phyloP scores from a whole-genome alignment of 2,888 invertebrate genomes.

The Oxytorus armatus region DNA sequence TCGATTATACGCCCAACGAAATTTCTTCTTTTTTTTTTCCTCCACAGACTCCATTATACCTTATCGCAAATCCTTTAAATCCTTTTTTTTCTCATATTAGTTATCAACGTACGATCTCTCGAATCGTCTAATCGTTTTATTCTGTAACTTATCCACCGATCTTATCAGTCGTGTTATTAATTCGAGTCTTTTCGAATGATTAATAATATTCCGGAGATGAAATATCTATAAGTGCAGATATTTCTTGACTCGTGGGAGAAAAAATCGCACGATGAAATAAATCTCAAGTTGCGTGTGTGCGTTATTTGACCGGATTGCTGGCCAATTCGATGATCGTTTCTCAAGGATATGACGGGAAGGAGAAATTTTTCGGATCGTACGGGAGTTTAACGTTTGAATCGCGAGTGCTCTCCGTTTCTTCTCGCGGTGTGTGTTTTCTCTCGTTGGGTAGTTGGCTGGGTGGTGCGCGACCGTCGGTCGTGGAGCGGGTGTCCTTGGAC shows the following conservation, averaged over 20 bases:
- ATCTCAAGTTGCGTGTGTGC: not conserved
- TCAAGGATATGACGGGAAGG: not conserved
- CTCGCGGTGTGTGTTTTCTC: conserved; percentile 34
- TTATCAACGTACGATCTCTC: conserved; percentile 35
- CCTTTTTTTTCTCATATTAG: conserved; percentile 11
- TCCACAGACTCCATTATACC: conserved; percentile 15
- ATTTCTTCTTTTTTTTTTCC: not conserved
- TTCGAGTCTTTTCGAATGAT: conserved; percentile 23
- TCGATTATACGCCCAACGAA: conserved; percentile 3
- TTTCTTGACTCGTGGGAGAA: conserved; percentile 1
- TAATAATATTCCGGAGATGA: conserved; percentile 23
- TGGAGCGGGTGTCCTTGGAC: conserved; percentile 83
- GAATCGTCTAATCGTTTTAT: not conserved
- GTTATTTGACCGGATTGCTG: conserved; percentile 15
- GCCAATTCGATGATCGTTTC: conserved; percentile 23
- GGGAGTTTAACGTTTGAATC: conserved; percentile 57
- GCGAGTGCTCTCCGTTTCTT: conserved; percentile 29
- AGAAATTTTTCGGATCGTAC: conserved; percentile 34
- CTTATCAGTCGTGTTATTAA: conserved; percentile 48
- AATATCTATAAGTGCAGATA: no score
- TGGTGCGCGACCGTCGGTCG: conserved; percentile 72
- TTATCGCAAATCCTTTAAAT: conserved; percentile 50
- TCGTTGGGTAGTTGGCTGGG: conserved; percentile 23
- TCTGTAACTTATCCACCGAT: conserved; percentile 5
- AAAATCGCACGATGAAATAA: conserved; percentile 13